These are phyloP conservation scores for Umimayanthus kanabou DNA, from an alignment of 92 coral and sea anemone genomes.

Conservation along the genomic window DNA sequence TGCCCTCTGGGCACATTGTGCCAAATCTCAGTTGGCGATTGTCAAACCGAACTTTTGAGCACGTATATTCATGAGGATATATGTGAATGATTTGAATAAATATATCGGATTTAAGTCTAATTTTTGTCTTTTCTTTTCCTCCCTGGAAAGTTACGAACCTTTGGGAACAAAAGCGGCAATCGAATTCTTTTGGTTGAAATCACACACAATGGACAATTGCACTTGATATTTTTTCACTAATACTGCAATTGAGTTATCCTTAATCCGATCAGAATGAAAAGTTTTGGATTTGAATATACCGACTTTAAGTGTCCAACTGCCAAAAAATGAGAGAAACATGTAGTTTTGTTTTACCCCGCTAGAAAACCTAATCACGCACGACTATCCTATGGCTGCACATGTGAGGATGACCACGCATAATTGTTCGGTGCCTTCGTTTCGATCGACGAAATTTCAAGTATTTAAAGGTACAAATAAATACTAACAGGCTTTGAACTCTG, in stretches of 20 bases:
- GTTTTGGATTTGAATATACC: background rate
- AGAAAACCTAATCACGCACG: background rate
- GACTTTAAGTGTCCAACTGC: background rate
- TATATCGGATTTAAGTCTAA: background rate
- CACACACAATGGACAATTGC: background rate
- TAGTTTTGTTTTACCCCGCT: background rate
- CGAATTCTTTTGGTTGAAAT: background rate
- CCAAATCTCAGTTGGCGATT: conserved; percentile 27
- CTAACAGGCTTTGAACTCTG: background rate
- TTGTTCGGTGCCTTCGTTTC: background rate
- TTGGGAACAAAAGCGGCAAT: background rate
- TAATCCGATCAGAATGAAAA: background rate
- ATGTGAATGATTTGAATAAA: background rate
- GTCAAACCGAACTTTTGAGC: conserved; percentile 12
- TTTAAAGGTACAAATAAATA: background rate
- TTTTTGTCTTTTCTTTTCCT: background rate
- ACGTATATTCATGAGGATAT: background rate
- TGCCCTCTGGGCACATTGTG: conserved; percentile 16
- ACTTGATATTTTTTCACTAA: background rate
- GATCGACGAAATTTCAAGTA: background rate
- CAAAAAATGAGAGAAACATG: background rate
- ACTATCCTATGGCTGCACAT: background rate
- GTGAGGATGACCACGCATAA: background rate
- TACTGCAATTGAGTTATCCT: background rate
- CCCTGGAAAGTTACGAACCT: background rate